Base-by-base conservation (phyloP, 2,797 vertebrate genomes). In the Hypotaenidia philippensis region DNA sequence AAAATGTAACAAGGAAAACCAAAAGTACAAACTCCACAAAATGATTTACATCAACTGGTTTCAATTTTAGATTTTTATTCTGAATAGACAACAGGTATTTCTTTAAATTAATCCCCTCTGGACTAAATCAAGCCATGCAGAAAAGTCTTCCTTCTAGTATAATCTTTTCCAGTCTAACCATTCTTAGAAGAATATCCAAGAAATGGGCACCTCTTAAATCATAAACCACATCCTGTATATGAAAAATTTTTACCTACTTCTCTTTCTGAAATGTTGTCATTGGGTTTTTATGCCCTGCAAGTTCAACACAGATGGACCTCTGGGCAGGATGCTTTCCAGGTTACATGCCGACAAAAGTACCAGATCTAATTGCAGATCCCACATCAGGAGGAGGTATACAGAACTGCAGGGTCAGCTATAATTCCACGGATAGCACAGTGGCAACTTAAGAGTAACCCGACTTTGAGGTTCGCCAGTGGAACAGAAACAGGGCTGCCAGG, bases 401-500 rank as follows among this genome's bases (percentile, higher is more conserved):
- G 87, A 78, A 44, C 45, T 75, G 57, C 53, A 87, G 94, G 78
- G 79, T 93, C 93, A 89, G 45, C 52, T 87, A 3, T 41, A 45
- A 80, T 65, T 57, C 78, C 75, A 80, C 3, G 19, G 68, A 78
- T 32, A 77, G 45, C 34, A 22, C 1, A 5, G 32, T 13, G 21
- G 74, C 55, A 64, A 49, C 63, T 82, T 60, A 32, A 87, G 77
- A 93, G 79, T 91, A 86, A 77, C 57, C 45, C 63, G 53, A 59
- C 55, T 94, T 81, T 78, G 63, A 91, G 26, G 76, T 69, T 78
- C 49, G 14, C 50, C 61, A 75, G 69, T 10, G 5, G 56, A 19
- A 44, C 41, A 44, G 41, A 63, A 11, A 64, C 0, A 3, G 55
- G 11, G 47, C 34, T 70, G 47, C 60, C 70, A 77, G 23, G 22